These are phyloP conservation scores for Tetropium fuscum DNA, from an alignment of 2,888 invertebrate species.

Conservation along the genomic window DNA sequence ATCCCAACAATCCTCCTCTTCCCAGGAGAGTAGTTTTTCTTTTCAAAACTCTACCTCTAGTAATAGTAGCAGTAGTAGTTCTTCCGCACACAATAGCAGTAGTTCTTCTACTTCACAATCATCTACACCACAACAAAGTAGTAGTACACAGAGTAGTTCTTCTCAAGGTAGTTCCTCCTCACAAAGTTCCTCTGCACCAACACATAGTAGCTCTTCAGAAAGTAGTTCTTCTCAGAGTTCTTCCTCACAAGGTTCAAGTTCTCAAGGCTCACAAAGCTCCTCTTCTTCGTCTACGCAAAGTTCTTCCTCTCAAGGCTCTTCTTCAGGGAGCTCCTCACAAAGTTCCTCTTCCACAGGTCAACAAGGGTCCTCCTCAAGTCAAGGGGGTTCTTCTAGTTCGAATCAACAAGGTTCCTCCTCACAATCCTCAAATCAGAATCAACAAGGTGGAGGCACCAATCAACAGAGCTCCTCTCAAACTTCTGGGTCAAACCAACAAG, in stretches of 20 bases:
- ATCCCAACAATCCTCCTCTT: slow-evolving; percentile 36
- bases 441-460: slow-evolving; percentile 28
- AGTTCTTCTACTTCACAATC: slow-evolving; percentile 3
- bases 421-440: slow-evolving; percentile 29
- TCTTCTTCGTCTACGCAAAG: slow-evolving; percentile 26
- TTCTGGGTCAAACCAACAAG: slow-evolving; percentile 33
- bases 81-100: slow-evolving; percentile 12
- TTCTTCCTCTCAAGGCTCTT: slow-evolving; percentile 65
- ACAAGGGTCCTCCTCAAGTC: slow-evolving; percentile 36
- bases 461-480: slow-evolving; percentile 21
- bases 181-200: slow-evolving; percentile 26
- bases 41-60: slow-evolving; percentile 32
- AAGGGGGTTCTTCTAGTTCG: slow-evolving; percentile 20
- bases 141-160: slow-evolving; percentile 62
- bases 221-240: slow-evolving; percentile 72
- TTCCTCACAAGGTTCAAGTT: slow-evolving; percentile 73
- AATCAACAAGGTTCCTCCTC: slow-evolving; percentile 36
- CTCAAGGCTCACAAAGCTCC: slow-evolving; percentile 73
- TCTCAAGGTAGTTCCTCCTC: slow-evolving; percentile 77
- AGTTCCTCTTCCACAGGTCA: slow-evolving; percentile 35
- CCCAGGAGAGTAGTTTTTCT: slow-evolving; percentile 32
- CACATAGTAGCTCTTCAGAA: slow-evolving; percentile 26
- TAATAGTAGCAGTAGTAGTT: slow-evolving; percentile 26
- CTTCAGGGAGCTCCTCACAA: slow-evolving; percentile 65
- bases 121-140: slow-evolving; percentile 1